A percentile compares a stretch with the other conserved stretches of the same genome.
phyloP scores from a whole-genome alignment of 1,140 invertebrate genomes.

The Zaprionus tsacasi region DNA sequence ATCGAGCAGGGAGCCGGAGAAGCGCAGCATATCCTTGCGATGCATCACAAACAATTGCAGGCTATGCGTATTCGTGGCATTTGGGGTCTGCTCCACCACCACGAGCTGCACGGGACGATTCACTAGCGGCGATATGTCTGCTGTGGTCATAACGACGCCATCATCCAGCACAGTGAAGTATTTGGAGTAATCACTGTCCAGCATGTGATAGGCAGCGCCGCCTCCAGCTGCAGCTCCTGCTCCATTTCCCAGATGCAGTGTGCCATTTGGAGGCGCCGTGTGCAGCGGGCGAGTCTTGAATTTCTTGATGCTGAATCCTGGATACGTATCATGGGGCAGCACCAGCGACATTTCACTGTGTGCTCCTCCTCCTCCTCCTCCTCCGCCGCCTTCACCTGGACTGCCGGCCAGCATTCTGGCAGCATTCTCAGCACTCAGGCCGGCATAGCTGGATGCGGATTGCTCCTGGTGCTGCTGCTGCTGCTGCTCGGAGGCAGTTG shows the following conservation, averaged over 20 bases:
- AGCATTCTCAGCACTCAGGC: slow-evolving; percentile 73
- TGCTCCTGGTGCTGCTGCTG: slow-evolving; percentile 14
- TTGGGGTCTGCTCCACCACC: slow-evolving; percentile 91
- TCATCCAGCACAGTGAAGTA: slow-evolving; percentile 95
- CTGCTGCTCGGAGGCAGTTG: too few relatives aligned
- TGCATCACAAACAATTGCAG: slow-evolving; percentile 93
- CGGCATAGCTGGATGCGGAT: slow-evolving; percentile 53
- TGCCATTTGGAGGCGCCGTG: slow-evolving; percentile 24
- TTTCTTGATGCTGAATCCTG: slow-evolving; percentile 92
- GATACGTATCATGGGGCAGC: slow-evolving; percentile 92
- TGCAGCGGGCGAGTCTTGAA: slow-evolving; percentile 85
- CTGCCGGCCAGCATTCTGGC: slow-evolving; percentile 77
- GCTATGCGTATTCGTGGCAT: slow-evolving; percentile 91
- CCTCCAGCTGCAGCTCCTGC: neutral
- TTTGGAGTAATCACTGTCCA: slow-evolving; percentile 91
- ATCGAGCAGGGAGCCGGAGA: slow-evolving; percentile 87
- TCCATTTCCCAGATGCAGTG: neutral
- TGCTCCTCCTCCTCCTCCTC: slow-evolving; percentile 17
- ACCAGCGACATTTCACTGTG: slow-evolving; percentile 85
- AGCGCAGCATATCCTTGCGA: slow-evolving; percentile 91
- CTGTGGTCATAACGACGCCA: slow-evolving; percentile 95
- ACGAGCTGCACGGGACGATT: slow-evolving; percentile 91
- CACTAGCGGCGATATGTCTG: slow-evolving; percentile 91
- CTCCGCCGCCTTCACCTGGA: slow-evolving; percentile 55
- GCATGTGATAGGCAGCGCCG: slow-evolving; percentile 70